These are phyloP conservation scores for Venturia canescens DNA, from an alignment of 1,140 invertebrate species.

Conservation along the genomic window DNA sequence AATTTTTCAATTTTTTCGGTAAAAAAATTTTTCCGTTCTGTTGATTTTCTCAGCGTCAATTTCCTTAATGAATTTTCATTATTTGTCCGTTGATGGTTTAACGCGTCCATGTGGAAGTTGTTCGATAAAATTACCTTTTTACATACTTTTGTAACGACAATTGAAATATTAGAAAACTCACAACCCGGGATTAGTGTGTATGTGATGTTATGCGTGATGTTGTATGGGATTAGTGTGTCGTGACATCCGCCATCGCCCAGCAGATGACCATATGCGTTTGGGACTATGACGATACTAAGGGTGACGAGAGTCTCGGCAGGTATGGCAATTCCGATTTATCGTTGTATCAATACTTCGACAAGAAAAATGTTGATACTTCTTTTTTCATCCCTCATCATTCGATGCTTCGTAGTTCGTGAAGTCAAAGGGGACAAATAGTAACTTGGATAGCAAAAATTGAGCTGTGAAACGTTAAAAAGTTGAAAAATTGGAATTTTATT, in stretches of 20 bases:
- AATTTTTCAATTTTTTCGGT: too few species aligned
- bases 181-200: conserved; percentile 63
- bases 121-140: neutral
- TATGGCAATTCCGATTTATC: conserved; percentile 73
- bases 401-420: too few species aligned
- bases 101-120: neutral
- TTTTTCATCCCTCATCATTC: too few species aligned
- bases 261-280: conserved; percentile 86
- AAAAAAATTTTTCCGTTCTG: neutral
- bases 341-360: conserved; percentile 46
- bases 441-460: too few species aligned
- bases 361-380: neutral
- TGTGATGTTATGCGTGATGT: conserved; percentile 73
- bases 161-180: neutral
- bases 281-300: conserved; percentile 91
- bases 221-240: conserved; percentile 77
- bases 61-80: too few species aligned
- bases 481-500: too few species aligned
- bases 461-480: too few species aligned
- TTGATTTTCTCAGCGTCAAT: neutral
- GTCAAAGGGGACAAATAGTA: too few species aligned
- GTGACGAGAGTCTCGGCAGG: conserved; percentile 90
- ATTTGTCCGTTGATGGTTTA: too few species aligned
- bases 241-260: conserved; percentile 83
- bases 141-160: neutral